phyloP scores from a whole-genome alignment of 2,888 invertebrate species.

The Melanostoma scalare region DNA sequence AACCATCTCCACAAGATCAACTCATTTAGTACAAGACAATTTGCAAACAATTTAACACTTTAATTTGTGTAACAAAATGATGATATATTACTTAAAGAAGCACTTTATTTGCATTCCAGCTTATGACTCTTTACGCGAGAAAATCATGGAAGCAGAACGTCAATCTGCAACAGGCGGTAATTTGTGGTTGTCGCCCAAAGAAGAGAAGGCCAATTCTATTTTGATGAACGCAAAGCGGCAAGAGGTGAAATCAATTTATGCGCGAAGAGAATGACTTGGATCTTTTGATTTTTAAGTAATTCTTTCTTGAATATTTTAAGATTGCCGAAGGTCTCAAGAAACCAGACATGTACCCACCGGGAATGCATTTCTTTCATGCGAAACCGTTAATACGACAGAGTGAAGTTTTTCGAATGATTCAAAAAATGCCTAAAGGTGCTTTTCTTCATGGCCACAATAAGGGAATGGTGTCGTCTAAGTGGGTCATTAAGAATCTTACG shows the following conservation, averaged over 20 bases:
- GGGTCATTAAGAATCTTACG: slow-evolving; percentile 83
- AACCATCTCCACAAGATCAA: slow-evolving; percentile 9
- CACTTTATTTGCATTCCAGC: slow-evolving; percentile 74
- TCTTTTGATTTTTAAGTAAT: slow-evolving; percentile 8
- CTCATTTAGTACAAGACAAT: slow-evolving; percentile 28
- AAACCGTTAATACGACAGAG: slow-evolving; percentile 83
- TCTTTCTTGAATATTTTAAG: slow-evolving; percentile 39
- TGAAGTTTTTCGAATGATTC: slow-evolving; percentile 84
- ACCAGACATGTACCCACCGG: slow-evolving; percentile 83
- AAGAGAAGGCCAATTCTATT: slow-evolving; percentile 80
- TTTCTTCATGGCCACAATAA: slow-evolving; percentile 84
- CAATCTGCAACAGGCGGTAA: slow-evolving; percentile 78
- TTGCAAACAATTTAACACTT: slow-evolving; percentile 51
- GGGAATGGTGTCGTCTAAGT: slow-evolving; percentile 83
- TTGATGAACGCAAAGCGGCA: slow-evolving; percentile 81
- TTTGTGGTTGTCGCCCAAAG: slow-evolving; percentile 79
- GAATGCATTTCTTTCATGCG: slow-evolving; percentile 84
- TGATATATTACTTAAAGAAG: slow-evolving; percentile 24
- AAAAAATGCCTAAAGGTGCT: slow-evolving; percentile 85
- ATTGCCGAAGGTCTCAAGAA: slow-evolving; percentile 79
- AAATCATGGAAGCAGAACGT: slow-evolving; percentile 80
- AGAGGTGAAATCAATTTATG: slow-evolving; percentile 74
- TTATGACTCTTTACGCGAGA: slow-evolving; percentile 80
- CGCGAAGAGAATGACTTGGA: background rate
- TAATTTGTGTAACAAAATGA: slow-evolving; percentile 27